Percentiles rank a stretch among this genome's conserved stretches.
Evolutionary conservation across 2,888 invertebrate species (phyloP).

Genomic region (Deilephila elpenor): DNA sequence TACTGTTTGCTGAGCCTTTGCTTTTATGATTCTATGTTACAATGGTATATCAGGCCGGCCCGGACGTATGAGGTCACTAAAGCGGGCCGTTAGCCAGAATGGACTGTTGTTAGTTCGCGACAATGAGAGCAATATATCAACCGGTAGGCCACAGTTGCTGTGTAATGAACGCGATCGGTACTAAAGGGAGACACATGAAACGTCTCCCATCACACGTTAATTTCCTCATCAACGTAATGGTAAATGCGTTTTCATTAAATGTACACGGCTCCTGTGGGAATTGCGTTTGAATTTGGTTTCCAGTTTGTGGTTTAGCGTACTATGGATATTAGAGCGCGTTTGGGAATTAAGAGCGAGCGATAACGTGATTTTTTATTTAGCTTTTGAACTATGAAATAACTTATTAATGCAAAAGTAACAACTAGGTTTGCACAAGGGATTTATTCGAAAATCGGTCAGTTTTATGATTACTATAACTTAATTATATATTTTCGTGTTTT

Average conservation of each 20-base stretch:
- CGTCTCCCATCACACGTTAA: conserved; percentile 54
- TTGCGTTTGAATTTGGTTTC: neutral
- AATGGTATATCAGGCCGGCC: conserved; percentile 18
- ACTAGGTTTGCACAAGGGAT: too few relatives aligned
- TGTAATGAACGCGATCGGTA: conserved; percentile 61
- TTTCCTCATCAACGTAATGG: conserved; percentile 54
- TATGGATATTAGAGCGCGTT: neutral
- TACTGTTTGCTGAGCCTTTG: conserved; percentile 11
- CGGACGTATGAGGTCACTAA: conserved; percentile 64
- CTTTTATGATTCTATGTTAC: conserved; percentile 39
- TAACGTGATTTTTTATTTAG: neutral
- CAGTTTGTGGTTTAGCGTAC: neutral
- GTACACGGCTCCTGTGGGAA: conserved; percentile 8
- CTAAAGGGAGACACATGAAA: conserved; percentile 52
- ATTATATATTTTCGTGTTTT: too few relatives aligned
- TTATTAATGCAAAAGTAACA: too few relatives aligned
- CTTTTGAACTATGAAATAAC: too few relatives aligned
- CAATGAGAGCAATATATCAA: conserved; percentile 76
- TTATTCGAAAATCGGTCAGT: too few relatives aligned
- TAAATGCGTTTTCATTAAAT: conserved; percentile 31
- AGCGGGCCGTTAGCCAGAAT: conserved; percentile 71
- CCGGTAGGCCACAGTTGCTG: conserved; percentile 51
- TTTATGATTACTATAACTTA: too few relatives aligned
- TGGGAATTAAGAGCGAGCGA: neutral
- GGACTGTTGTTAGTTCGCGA: conserved; percentile 74